phyloP scores from a whole-genome alignment of 2,113 vertebrate genomes.

The Tympanuchus pallidicinctus region DNA sequence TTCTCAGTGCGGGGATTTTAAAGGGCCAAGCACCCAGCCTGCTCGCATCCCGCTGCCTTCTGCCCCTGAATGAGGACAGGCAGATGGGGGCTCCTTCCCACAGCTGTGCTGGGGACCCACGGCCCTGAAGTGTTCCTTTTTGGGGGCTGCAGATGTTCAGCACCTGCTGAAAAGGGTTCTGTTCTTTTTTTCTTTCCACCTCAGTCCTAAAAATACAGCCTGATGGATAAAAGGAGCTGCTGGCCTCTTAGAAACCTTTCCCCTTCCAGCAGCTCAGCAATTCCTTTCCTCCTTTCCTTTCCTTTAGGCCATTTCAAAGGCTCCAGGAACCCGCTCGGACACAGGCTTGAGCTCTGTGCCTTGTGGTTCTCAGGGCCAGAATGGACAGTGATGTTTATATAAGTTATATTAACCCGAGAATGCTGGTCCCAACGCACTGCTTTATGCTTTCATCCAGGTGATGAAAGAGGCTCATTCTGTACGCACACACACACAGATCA shows the following conservation, averaged over 20 bases:
- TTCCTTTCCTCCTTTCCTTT: neutral
- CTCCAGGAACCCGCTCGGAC: neutral
- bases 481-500: neutral
- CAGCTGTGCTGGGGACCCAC: neutral
- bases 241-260: neutral
- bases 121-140: neutral
- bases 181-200: accelerated
- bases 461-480: neutral
- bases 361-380: neutral
- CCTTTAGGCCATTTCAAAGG: neutral
- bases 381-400: neutral
- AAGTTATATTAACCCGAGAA: neutral
- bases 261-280: neutral
- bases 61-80: neutral
- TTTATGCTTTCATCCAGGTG: accelerated
- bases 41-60: neutral
- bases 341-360: neutral
- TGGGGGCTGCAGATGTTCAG: neutral
- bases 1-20: neutral
- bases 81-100: neutral
- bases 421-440: accelerated
- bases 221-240: neutral
- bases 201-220: neutral
- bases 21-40: accelerated
- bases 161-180: neutral